Conservation (phyloP, 2,888 invertebrate genomes). For the Agrilus biguttatus region DNA sequence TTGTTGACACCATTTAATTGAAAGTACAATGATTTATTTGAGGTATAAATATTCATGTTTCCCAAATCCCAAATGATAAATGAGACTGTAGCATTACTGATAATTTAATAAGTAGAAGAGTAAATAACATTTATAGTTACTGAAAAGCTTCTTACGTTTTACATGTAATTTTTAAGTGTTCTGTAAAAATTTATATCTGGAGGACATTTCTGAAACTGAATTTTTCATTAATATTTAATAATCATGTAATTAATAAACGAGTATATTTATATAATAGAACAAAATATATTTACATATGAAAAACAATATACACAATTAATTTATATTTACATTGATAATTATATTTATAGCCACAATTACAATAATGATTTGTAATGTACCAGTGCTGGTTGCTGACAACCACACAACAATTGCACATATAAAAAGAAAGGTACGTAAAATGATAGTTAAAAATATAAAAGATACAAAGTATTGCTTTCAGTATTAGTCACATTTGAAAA, state of each 20-base stretch:
- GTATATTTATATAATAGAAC: slow-evolving; percentile 34
- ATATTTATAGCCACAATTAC: slow-evolving; percentile 25
- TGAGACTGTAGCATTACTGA: too few relatives aligned
- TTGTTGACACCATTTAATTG: too few relatives aligned
- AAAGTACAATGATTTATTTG: too few relatives aligned
- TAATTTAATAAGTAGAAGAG: too few relatives aligned
- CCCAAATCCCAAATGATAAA: too few relatives aligned
- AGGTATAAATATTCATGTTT: too few relatives aligned
- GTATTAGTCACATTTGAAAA: slow-evolving; percentile 57
- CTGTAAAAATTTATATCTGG: too few relatives aligned
- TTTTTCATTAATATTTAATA: slow-evolving; percentile 15
- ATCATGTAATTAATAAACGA: slow-evolving; percentile 29
- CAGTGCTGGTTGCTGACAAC: slow-evolving; percentile 23
- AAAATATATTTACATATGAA: slow-evolving; percentile 36
- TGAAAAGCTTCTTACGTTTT: too few relatives aligned
- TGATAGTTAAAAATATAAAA: slow-evolving; percentile 40
- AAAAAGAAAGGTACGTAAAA: slow-evolving; percentile 17
- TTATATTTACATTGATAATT: slow-evolving; percentile 33
- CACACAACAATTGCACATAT: slow-evolving; percentile 31
- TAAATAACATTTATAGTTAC: too few relatives aligned
- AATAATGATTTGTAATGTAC: slow-evolving; percentile 21
- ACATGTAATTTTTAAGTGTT: too few relatives aligned
- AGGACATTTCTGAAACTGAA: too few relatives aligned
- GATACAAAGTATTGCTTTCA: slow-evolving; percentile 67
- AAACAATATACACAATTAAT: slow-evolving; percentile 35